A percentile compares a stretch with the other conserved stretches of the same genome.
These are phyloP conservation scores for Casuarius casuarius DNA, from an alignment of 2,113 vertebrate species.

Conservation along the genomic window DNA sequence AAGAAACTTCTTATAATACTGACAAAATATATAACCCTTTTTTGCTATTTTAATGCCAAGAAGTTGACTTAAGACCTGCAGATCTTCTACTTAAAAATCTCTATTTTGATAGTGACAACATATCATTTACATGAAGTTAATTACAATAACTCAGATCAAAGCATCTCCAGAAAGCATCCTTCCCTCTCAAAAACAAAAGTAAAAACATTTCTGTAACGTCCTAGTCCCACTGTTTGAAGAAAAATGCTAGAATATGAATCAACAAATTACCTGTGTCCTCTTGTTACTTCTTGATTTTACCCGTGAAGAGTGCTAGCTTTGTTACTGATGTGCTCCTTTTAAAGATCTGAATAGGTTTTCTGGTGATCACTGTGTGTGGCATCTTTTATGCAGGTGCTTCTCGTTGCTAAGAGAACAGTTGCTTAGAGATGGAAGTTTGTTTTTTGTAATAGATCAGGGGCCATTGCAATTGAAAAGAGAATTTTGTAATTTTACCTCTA, in stretches of 20 bases:
- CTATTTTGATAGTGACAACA: neutral
- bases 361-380: constrained; percentile 76
- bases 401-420: constrained; percentile 89
- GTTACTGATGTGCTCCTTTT: constrained; percentile 64
- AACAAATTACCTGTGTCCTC: constrained; percentile 78
- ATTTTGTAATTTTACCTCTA: constrained; percentile 72
- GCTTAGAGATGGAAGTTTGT: constrained; percentile 81
- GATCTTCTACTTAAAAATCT: constrained; percentile 13
- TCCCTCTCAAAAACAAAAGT: neutral
- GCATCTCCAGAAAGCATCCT: constrained; percentile 26
- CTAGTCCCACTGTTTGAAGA: constrained; percentile 16
- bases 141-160: constrained; percentile 38
- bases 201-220: constrained; percentile 1
- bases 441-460: constrained; percentile 74
- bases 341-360: constrained; percentile 69
- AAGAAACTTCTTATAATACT: constrained; percentile 39
- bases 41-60: neutral
- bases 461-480: constrained; percentile 72
- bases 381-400: constrained; percentile 86
- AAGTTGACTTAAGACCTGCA: constrained; percentile 13
- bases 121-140: constrained; percentile 44
- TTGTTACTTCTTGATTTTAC: constrained; percentile 58
- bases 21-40: neutral
- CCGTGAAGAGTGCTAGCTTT: constrained; percentile 60
- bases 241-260: constrained; percentile 69